Evolutionary conservation across 2,797 vertebrate genomes (phyloP), one percentile per base, ranked within the genome.

Genomic region (Erithacus rubecula): DNA sequence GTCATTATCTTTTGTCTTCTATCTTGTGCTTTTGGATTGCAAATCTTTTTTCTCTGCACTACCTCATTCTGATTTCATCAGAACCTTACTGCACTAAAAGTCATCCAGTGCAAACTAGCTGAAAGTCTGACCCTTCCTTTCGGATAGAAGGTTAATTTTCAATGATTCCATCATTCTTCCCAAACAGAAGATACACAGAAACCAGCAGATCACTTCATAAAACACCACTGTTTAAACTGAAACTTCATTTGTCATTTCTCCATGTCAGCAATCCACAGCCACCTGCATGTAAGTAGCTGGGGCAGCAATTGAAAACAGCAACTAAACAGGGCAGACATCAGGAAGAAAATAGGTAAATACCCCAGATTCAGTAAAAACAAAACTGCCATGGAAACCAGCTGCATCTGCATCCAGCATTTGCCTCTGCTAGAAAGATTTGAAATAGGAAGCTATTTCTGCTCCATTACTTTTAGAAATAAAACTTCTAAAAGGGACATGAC

Each of bases 391-490:
- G 39, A 85, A 60, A 12, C 7, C 70, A 39, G 43, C 17, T 29
- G 56, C 59, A 85, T 90, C 55, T 80, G 41, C 59, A 84, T 64
- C 76, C 59, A 92, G 34, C 15, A 70, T 83, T 82, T 90, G 52
- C 41, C 52, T 83, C 86, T 80, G 56, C 37, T 82, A 79, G 49
- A 84, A 82, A 80, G 52, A 64, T 58, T 63, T 90, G 53, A 90
- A 90, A 89, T 23, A 87, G 64, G 81, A 91, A 88, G 70, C 63
- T 82, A 78, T 84, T 92, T 93, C 78, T 70, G 64, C 34, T 72
- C 75, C 47, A n/a, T 77, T 92, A 74, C 68, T 77, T 86, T 87
- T 27, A 80, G 71, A 89, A 93, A 84, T 68, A 71, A 93, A 93
- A 81, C 32, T 84, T 64, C 87, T 87, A 49, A 87, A 84, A 89